Base-by-base conservation (phyloP, 1,140 invertebrate genomes). In the Drosophila navojoa region DNA sequence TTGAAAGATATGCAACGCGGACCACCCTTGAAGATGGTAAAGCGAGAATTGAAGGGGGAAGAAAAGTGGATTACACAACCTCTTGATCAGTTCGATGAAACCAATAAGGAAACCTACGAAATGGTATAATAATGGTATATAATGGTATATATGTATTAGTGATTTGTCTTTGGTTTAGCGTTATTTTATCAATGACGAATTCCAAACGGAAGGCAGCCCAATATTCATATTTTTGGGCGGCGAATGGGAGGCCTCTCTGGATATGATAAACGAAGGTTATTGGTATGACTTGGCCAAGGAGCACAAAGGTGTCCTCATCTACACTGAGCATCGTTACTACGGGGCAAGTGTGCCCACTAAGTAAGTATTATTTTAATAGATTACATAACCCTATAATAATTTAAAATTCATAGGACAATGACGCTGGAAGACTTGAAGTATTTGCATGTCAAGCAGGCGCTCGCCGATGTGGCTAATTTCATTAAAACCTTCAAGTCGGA, bases 271-370 rank as follows among this genome's bases (percentile, higher is more conserved):
- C 10, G 67, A 44, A 2, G 94, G 95, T 2, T 87, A 94, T 59
- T 93, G 94, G 66, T 93, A 93, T 64, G 93, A 94, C 27, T 66
- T 95, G 54, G 95, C 94, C 13, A 92, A 93, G 59, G 76, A 93
- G 19, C 92, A 94, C 74, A 93, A 93, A 7, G 96, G 95, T 15
- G 92, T 93, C 3, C 89, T 95, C 45, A 94, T 94, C 81, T 95
- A 95, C 54, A 94, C 96, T 13, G 96, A 97, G 91, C 96, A 97
- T 92, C 94, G 97, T 69, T 97, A 94, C 91, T 97, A 97, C 91
- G 97, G 97, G 15, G 81, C 95, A 78, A 97, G 96, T 92, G 93
- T 93, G 67, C 97, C 97, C 1, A 94, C 95, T n/a, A 68, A 53
- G 78, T 75, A 55, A 86, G 93, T 94, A 3, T 5, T 16, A 1